These are phyloP conservation scores for Scolopax mira DNA, from an alignment of 2,113 vertebrate genomes.

Conservation along the genomic window DNA sequence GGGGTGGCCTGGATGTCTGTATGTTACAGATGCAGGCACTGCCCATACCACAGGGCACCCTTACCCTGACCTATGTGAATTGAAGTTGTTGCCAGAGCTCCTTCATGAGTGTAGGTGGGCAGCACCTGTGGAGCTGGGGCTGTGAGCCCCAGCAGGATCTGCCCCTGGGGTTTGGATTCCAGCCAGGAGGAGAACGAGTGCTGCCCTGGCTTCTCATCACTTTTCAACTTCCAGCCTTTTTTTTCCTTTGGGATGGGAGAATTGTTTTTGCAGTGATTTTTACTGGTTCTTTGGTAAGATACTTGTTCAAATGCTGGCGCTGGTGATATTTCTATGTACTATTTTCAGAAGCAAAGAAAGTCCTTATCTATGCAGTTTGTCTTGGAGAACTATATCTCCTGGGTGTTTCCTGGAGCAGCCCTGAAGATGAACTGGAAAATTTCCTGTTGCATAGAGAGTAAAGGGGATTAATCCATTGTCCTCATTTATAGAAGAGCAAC, in stretches of 20 bases:
- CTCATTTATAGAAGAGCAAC: neutral
- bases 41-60: neutral
- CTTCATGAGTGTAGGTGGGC: neutral
- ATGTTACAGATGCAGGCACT: neutral
- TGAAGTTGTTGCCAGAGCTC: neutral
- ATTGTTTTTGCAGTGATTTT: neutral
- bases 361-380: neutral
- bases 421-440: neutral
- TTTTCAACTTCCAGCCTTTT: neutral
- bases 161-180: neutral
- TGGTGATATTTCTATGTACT: neutral
- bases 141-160: accelerated
- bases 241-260: neutral
- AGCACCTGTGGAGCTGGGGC: neutral
- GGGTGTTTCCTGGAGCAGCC: neutral
- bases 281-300: neutral
- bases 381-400: neutral
- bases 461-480: neutral
- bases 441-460: neutral
- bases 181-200: neutral
- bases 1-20: neutral
- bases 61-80: neutral
- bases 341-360: neutral
- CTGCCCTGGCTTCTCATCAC: neutral
- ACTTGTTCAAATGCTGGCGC: neutral